Conservation (phyloP, 2,888 invertebrate genomes). For the Ormyrus labotus region DNA sequence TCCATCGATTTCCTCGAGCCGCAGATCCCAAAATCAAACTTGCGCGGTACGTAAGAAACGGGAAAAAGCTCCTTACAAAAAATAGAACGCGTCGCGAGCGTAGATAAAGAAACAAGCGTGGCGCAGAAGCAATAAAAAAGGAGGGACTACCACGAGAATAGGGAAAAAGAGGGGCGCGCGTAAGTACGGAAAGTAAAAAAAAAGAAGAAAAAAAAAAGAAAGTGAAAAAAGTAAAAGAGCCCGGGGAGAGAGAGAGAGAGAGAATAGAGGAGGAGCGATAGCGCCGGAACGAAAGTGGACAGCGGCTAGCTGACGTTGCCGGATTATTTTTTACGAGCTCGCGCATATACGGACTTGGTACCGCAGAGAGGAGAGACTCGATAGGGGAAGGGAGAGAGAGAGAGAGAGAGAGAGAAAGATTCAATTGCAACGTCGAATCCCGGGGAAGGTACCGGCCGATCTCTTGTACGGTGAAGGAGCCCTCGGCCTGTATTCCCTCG, state of each 20-base stretch:
- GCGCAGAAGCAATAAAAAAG: too few species aligned
- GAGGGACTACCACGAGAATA: too few species aligned
- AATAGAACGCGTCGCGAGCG: too few species aligned
- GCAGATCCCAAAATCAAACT: too few species aligned
- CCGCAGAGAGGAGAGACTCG: neutral
- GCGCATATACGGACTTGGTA: neutral
- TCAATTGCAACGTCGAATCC: slow-evolving; percentile 36
- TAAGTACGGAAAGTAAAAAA: neutral
- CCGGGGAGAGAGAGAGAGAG: neutral
- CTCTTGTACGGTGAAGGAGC: neutral
- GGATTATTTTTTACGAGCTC: slow-evolving; percentile 41
- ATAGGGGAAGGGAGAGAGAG: neutral
- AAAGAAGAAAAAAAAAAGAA: neutral
- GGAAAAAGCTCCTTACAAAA: too few species aligned
- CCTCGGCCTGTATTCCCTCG: neutral
- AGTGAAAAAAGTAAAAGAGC: neutral
- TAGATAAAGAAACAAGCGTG: too few species aligned
- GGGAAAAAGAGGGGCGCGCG: too few species aligned
- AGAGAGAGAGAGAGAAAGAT: neutral
- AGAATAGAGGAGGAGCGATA: neutral
- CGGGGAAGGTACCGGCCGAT: neutral
- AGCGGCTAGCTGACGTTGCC: slow-evolving; percentile 19
- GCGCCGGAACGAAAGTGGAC: neutral
- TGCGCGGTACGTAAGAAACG: too few species aligned
- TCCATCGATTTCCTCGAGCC: too few species aligned